Conservation (phyloP, 2,797 vertebrate species). For the Amniataba percoides region DNA sequence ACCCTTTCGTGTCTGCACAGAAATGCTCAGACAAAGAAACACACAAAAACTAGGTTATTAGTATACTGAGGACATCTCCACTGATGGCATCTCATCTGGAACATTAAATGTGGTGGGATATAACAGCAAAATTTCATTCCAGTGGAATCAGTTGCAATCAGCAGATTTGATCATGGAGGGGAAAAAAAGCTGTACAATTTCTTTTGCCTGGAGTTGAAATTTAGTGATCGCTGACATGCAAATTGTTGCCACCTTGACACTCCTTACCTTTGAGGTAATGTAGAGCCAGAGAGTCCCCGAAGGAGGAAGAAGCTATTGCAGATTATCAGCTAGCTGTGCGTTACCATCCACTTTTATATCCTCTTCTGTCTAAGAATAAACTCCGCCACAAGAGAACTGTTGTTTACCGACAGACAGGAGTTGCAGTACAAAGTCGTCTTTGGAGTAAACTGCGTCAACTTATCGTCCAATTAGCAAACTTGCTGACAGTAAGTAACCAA, state of each 20-base stretch:
- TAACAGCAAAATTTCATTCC: too few species aligned
- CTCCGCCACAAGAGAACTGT: not conserved
- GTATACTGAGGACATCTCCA: conserved; percentile 9
- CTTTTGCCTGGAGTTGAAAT: not conserved
- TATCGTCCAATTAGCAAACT: conserved; percentile 4
- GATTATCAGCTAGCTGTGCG: not conserved
- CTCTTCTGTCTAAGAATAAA: not conserved
- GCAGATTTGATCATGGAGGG: fast-evolving
- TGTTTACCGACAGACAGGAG: not conserved
- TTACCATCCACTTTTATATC: not conserved
- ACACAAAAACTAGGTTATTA: conserved; percentile 31
- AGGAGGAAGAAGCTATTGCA: not conserved
- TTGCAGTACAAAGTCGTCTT: not conserved
- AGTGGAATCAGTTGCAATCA: not conserved
- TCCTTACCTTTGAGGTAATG: not conserved
- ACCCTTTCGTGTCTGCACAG: conserved; percentile 44
- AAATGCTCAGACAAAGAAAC: conserved; percentile 43
- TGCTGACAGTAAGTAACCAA: not conserved
- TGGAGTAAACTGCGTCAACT: not conserved
- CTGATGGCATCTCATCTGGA: conserved; percentile 17
- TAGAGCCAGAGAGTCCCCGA: not conserved
- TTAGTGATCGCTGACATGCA: not conserved
- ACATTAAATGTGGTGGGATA: not conserved
- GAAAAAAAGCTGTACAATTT: not conserved
- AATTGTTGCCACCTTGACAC: not conserved